Evolutionary conservation across 2,113 vertebrate species (phyloP).

Genomic region (Neoarius graeffei): DNA sequence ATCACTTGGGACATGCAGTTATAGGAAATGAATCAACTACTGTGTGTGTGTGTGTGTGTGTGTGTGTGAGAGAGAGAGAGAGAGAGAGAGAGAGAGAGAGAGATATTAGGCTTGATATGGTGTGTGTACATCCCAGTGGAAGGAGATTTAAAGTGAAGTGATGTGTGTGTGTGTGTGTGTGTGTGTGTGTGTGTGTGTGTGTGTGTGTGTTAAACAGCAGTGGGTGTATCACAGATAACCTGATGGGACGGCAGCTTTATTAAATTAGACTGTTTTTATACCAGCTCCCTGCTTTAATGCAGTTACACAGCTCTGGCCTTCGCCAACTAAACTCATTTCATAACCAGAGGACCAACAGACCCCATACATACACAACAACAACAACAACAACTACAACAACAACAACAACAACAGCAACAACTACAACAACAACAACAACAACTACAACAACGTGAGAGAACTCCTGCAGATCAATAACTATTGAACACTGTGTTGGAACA

Average conservation of each 20-base stretch:
- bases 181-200: conserved; percentile 14
- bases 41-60: background rate
- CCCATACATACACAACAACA: background rate
- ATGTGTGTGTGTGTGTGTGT: background rate
- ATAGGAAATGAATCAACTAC: background rate
- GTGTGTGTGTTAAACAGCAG: conserved; percentile 23
- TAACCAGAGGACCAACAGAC: conserved; percentile 40
- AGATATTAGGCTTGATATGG: background rate
- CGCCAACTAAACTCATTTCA: conserved; percentile 49
- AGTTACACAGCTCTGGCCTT: conserved; percentile 53
- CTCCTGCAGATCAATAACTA: background rate
- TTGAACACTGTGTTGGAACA: too few relatives aligned
- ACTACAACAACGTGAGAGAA: background rate
- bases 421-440: too few relatives aligned
- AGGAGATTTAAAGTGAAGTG: background rate
- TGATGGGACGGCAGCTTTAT: conserved; percentile 42
- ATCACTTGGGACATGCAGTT: background rate
- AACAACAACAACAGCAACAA: too few relatives aligned
- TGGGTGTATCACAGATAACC: conserved; percentile 37
- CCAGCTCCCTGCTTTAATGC: conserved; percentile 55
- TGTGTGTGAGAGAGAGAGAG: background rate
- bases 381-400: too few relatives aligned
- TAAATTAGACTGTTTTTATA: conserved; percentile 61
- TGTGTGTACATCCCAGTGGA: background rate
- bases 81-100: background rate